Percentiles rank a stretch among this genome's conserved stretches.
Evolutionary conservation across 2,888 invertebrate genomes (phyloP).

Genomic region (Blastobasis adustella): DNA sequence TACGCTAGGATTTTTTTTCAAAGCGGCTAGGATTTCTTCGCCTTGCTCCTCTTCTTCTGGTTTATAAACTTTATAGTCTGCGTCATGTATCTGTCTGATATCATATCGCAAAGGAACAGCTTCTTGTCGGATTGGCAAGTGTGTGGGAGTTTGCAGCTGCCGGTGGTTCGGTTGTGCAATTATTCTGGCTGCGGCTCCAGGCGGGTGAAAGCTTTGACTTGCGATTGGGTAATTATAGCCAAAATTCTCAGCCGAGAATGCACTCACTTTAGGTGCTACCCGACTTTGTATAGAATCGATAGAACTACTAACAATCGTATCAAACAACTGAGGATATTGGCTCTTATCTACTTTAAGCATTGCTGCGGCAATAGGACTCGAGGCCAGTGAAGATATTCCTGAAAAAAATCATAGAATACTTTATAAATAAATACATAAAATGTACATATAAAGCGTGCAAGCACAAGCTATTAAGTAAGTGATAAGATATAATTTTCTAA

Average conservation of each 20-base stretch:
- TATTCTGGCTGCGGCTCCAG: conserved; percentile 44
- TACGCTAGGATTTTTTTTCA: conserved; percentile 62
- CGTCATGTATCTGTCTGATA: conserved; percentile 62
- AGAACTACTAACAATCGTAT: conserved; percentile 66
- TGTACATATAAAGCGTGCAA: conserved; percentile 4
- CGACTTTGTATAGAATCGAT: conserved; percentile 59
- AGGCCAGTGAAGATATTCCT: conserved; percentile 62
- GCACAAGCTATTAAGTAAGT: conserved; percentile 5
- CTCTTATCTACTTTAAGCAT: conserved; percentile 62
- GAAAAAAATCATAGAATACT: conserved; percentile 35
- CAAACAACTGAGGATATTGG: conserved; percentile 61
- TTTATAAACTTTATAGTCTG: conserved; percentile 64
- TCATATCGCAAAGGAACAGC: conserved; percentile 54
- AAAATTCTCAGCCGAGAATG: conserved; percentile 59
- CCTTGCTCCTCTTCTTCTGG: conserved; percentile 58
- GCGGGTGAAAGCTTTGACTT: conserved; percentile 54
- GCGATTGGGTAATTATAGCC: conserved; percentile 65
- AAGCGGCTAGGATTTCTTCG: conserved; percentile 56
- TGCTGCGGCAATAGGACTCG: conserved; percentile 57
- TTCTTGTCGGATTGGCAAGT: conserved; percentile 39
- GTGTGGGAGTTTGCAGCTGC: conserved; percentile 14
- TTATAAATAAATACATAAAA: conserved; percentile 7
- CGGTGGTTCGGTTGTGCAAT: conserved; percentile 31
- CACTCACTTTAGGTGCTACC: conserved; percentile 51
- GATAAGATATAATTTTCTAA: conserved; percentile 1